phyloP scores from a whole-genome alignment of 2,797 vertebrate species.

The Mycteria americana region DNA sequence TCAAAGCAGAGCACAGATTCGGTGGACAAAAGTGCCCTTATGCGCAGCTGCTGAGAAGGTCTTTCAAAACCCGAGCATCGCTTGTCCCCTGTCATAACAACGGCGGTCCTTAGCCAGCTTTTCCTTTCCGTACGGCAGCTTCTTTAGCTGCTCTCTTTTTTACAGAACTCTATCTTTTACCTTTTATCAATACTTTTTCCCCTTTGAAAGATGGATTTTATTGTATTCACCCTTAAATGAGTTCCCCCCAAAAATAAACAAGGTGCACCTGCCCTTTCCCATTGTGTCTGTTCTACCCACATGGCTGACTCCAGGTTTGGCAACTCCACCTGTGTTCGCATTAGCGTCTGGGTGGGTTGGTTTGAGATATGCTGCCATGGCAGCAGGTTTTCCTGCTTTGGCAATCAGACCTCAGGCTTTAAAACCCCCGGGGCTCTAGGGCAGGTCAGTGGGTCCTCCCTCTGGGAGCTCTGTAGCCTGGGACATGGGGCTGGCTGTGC shows the following conservation, averaged over 20 bases:
- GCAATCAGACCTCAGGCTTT: neutral
- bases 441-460: accelerated
- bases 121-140: neutral
- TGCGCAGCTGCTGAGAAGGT: neutral
- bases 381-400: neutral
- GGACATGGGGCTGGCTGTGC: accelerated
- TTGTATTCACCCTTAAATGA: neutral
- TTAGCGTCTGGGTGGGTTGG: neutral
- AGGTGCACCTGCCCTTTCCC: neutral
- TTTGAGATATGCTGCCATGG: accelerated
- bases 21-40: neutral
- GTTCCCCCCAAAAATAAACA: neutral
- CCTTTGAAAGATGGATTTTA: neutral
- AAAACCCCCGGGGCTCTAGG: accelerated
- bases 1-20: constrained; percentile 12
- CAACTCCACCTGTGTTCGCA: neutral
- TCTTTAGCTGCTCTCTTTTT: neutral
- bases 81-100: neutral
- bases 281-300: accelerated
- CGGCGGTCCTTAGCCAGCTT: neutral
- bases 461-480: accelerated
- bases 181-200: neutral
- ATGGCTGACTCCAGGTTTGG: neutral
- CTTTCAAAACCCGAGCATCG: neutral
- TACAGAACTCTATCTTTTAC: neutral